Conservation (phyloP, 2,797 vertebrate species). For the Pseudotriccus pelzelni region DNA sequence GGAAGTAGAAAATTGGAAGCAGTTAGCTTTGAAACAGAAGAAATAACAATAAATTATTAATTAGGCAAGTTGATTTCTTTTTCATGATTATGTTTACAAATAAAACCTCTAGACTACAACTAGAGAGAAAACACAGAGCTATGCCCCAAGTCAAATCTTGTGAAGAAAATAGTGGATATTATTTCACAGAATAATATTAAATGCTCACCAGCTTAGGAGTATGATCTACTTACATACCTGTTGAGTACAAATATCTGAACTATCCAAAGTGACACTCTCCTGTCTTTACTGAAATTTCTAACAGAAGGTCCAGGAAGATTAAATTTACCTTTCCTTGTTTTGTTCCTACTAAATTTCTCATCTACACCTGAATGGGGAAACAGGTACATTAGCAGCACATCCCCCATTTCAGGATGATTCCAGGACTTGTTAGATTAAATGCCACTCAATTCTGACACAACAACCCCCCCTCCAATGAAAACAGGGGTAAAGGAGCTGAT, state of each 20-base stretch:
- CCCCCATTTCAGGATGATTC: background rate
- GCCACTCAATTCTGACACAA: background rate
- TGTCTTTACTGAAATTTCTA: background rate
- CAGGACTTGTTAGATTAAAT: background rate
- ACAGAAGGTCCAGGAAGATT: background rate
- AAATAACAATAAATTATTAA: slow-evolving; percentile 26
- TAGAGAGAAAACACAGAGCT: background rate
- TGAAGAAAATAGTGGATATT: background rate
- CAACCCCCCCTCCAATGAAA: background rate
- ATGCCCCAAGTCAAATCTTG: background rate
- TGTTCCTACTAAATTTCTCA: background rate
- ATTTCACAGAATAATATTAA: background rate
- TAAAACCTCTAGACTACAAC: background rate
- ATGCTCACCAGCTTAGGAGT: background rate
- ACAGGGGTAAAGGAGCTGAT: background rate
- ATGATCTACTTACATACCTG: background rate
- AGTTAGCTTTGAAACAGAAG: background rate
- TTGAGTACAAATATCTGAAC: background rate
- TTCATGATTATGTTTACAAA: background rate
- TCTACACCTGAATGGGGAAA: background rate
- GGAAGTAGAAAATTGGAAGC: background rate
- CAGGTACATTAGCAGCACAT: background rate
- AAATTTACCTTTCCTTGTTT: background rate
- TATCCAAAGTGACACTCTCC: background rate
- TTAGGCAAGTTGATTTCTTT: background rate